These are phyloP conservation scores for Falco columbarius DNA, from an alignment of 2,797 vertebrate genomes.

Conservation along the genomic window DNA sequence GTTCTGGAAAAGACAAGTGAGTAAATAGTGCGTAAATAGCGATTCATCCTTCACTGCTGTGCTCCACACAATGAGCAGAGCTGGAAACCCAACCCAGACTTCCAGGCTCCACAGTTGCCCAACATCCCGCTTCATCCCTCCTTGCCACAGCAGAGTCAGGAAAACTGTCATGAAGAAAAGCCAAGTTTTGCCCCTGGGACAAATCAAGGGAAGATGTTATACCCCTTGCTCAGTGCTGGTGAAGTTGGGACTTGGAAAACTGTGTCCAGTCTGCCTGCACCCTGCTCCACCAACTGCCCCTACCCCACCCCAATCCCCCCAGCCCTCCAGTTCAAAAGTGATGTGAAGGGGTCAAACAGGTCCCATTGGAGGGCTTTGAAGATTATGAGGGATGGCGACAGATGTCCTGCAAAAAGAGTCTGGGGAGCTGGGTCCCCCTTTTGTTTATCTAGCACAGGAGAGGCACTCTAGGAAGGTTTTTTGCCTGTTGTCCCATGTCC, in stretches of 20 bases:
- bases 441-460: neutral
- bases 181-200: neutral
- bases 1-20: neutral
- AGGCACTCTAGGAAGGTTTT: neutral
- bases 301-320: fast-evolving
- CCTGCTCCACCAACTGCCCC: too few relatives aligned
- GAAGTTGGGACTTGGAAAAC: neutral
- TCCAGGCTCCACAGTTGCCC: neutral
- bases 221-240: neutral
- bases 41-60: neutral
- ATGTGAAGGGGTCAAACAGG: neutral
- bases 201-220: neutral
- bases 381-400: neutral
- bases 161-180: neutral
- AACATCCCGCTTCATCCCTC: neutral
- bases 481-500: neutral
- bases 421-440: fast-evolving
- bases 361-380: neutral
- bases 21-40: neutral
- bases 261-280: too few relatives aligned
- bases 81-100: neutral
- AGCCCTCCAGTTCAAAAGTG: neutral
- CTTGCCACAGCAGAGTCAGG: neutral
- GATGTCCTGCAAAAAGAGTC: neutral
- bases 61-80: neutral